phyloP scores from a whole-genome alignment of 2,113 vertebrate species.

The Dendrocopos noguchii region DNA sequence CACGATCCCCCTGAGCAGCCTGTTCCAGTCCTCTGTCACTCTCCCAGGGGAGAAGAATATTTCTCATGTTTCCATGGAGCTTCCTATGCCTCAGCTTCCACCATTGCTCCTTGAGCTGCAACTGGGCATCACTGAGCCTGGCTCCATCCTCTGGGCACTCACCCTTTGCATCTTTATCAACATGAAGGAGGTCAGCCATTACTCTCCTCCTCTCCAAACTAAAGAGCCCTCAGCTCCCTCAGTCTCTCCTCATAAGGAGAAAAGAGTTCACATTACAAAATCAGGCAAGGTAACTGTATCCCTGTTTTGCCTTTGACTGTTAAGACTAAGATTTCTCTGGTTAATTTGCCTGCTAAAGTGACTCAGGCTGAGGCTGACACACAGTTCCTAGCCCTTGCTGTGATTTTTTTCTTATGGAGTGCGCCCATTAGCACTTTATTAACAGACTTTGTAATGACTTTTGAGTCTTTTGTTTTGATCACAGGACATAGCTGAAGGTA shows the following conservation, averaged over 20 bases:
- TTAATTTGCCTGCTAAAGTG: neutral
- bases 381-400: neutral
- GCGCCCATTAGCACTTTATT: neutral
- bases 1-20: no score
- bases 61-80: no score
- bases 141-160: no score
- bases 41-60: no score
- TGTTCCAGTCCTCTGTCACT: no score
- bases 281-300: neutral
- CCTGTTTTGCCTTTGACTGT: neutral
- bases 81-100: no score
- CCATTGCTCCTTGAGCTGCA: no score
- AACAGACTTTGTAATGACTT: neutral
- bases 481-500: neutral
- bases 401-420: neutral
- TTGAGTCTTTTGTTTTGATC: neutral
- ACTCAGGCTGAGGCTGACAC: neutral
- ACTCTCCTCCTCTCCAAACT: no score
- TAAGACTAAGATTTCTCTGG: neutral
- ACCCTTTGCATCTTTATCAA: no score
- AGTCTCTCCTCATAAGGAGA: neutral
- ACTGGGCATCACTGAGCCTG: no score
- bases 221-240: no score
- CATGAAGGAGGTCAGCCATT: no score
- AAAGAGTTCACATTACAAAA: neutral